Evolutionary conservation across 2,797 vertebrate genomes (phyloP).

Genomic region (Melopsittacus undulatus): DNA sequence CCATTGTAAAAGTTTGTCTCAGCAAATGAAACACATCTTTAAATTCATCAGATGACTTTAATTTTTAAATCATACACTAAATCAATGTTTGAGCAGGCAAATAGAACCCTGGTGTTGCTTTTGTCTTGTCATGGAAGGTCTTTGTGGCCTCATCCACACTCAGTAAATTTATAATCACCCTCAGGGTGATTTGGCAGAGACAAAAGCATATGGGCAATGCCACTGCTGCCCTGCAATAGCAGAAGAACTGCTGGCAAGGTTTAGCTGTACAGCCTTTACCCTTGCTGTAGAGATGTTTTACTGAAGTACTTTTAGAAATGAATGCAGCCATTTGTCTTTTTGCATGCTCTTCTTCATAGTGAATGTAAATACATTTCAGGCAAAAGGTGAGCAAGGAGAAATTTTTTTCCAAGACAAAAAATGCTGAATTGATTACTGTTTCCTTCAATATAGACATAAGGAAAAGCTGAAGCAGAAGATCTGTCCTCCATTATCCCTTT

Average conservation of each 20-base stretch:
- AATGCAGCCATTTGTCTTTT: neutral
- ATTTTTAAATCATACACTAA: neutral
- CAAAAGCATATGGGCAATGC: neutral
- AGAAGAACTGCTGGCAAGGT: neutral
- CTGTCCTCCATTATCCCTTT: neutral
- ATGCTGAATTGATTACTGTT: neutral
- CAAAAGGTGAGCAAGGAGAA: neutral
- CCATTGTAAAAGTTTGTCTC: neutral
- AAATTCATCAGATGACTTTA: neutral
- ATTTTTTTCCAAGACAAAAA: neutral
- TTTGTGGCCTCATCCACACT: neutral
- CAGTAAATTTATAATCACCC: neutral
- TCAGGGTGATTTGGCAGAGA: neutral
- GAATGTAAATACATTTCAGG: neutral
- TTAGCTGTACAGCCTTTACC: neutral
- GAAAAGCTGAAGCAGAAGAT: neutral
- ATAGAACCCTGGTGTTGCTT: neutral
- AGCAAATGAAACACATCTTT: neutral
- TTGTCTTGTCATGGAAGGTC: neutral
- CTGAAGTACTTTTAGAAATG: neutral
- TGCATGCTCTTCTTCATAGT: neutral
- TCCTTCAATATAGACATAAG: neutral
- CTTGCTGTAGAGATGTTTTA: neutral
- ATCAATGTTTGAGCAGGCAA: neutral
- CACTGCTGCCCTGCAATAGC: neutral